Base-by-base conservation (phyloP, 2,888 invertebrate species). In the Amphimallon solstitiale region DNA sequence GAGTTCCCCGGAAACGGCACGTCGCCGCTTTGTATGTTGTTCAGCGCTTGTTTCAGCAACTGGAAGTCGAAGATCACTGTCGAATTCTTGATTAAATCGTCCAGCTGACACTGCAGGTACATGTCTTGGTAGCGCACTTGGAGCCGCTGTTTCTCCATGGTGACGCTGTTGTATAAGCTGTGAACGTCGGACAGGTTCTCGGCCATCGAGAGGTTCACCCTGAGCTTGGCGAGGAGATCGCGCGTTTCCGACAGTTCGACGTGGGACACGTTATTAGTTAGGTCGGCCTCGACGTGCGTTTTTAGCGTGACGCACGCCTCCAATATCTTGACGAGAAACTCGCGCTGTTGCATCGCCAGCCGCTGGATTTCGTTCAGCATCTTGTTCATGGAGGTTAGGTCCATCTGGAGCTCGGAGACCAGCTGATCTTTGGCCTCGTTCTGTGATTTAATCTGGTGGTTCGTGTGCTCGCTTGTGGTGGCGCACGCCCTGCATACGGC, bases 261-360 rank as follows among this genome's bases (percentile, higher is more conserved):
- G 68, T 89, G 88, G 45, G 88, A 86, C 78, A 88, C 85, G 72
- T 90, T 89, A 75, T 88, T 89, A 69, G 89, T 87, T 71, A 92
- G 84, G 78, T 92, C 91, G 52, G 89, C 88, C 81, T 92, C 92
- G 54, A 92, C 89, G 81, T 90, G 90, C 65, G 90, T 88, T 79
- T 92, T 92, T 51, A 92, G 81, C 66, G 90, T 89, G 49, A 90
- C 88, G 80, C 91, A 90, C 38, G 91, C 89, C 78, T 92, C 92
- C 68, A 90, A 84, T 52, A 92, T 88, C 78, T 90, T 90, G 68
- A 90, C 84, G 70, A 91, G 81, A 80, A 91, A 90, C 76, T 90
- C 89, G 73, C 91, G 86, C 79, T 91, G 90, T 76, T 90, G 89
- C 81, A 87, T 84, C 66, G 88, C 88, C 76, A 90, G 83, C 77